phyloP scores from a whole-genome alignment of 2,797 vertebrate genomes.

The Phalloptychus januarius region DNA sequence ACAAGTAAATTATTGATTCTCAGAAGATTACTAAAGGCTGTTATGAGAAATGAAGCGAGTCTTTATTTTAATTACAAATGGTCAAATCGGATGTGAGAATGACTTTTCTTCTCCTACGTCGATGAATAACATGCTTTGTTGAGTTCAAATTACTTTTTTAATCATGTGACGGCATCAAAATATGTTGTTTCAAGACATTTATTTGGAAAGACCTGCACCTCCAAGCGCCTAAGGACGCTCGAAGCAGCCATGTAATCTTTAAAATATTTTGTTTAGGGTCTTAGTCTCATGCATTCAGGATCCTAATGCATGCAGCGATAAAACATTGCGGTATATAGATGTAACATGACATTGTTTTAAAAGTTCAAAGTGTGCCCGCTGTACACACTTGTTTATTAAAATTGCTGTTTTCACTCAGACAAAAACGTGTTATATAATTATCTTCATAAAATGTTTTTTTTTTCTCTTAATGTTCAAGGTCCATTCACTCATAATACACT shows the following conservation, averaged over 20 bases:
- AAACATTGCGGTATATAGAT: not conserved
- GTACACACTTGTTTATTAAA: constrained; percentile 28
- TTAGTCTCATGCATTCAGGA: not conserved
- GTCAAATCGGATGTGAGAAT: not conserved
- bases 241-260: not conserved
- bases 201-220: not conserved
- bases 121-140: not conserved
- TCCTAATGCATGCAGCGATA: not conserved
- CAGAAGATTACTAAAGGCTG: not conserved
- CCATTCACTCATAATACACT: constrained; percentile 19
- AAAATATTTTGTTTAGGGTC: not conserved
- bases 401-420: constrained; percentile 30
- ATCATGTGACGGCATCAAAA: not conserved
- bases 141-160: not conserved
- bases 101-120: not conserved
- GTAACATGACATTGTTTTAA: not conserved
- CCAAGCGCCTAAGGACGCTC: too few relatives aligned
- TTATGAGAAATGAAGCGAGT: not conserved
- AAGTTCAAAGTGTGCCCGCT: not conserved
- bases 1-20: not conserved
- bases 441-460: constrained; percentile 18
- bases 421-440: constrained; percentile 28
- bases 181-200: not conserved
- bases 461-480: constrained; percentile 36
- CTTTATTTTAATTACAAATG: not conserved